A percentile compares a stretch with the other conserved stretches of the same genome.
Conservation (phyloP, 1,140 invertebrate species). For the Pomphorhynchus laevis region DNA sequence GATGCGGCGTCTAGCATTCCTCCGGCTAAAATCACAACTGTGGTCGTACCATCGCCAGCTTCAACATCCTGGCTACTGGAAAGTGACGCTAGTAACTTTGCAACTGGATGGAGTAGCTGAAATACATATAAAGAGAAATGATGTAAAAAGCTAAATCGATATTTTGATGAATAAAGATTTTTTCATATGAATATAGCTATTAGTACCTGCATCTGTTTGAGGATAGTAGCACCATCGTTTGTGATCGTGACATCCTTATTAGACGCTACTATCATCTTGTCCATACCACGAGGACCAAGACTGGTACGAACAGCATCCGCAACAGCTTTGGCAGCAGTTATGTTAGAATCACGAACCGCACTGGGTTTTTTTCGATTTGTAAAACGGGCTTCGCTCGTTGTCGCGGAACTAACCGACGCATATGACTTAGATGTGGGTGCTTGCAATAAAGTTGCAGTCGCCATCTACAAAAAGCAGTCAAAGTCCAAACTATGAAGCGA, state of each 20-base stretch:
- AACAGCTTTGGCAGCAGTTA: slow-evolving; percentile 86
- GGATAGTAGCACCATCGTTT: slow-evolving; percentile 94
- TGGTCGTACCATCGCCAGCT: slow-evolving; percentile 92
- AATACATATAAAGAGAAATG: slow-evolving; percentile 4
- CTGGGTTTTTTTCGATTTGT: slow-evolving; percentile 4
- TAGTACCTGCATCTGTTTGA: slow-evolving; percentile 85
- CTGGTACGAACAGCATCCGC: slow-evolving; percentile 90
- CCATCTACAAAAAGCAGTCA: no score
- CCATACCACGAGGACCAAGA: slow-evolving; percentile 88
- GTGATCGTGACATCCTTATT: slow-evolving; percentile 97
- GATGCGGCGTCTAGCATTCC: slow-evolving; percentile 65
- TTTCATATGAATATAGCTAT: background rate
- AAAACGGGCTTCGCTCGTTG: background rate
- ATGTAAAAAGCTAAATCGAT: slow-evolving; percentile 3
- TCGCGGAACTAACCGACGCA: no score
- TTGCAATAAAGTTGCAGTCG: no score
- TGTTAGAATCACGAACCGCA: slow-evolving; percentile 47
- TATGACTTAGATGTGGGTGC: no score
- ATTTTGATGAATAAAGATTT: no score
- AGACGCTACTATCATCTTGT: slow-evolving; percentile 91
- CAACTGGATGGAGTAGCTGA: no score
- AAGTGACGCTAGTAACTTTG: slow-evolving; percentile 67
- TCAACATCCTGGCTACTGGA: slow-evolving; percentile 93
- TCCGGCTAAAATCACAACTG: slow-evolving; percentile 73
- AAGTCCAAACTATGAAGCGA: no score